phyloP scores from a whole-genome alignment of 2,113 vertebrate species.

The Hemichromis elongatus region DNA sequence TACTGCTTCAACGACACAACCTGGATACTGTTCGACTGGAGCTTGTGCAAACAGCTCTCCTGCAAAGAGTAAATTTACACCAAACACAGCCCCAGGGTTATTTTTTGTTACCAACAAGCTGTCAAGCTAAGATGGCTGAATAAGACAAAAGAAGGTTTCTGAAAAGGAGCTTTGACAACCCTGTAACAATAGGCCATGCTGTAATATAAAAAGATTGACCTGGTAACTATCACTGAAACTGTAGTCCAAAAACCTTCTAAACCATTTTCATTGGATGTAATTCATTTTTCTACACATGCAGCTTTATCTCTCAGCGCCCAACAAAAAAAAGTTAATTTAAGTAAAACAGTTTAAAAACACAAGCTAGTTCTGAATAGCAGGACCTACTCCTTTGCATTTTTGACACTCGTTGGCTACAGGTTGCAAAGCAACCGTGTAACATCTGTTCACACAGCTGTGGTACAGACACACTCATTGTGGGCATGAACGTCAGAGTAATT shows the following conservation, averaged over 20 bases:
- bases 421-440: neutral
- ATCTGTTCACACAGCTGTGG: neutral
- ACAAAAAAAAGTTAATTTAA: neutral
- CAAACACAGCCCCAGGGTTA: neutral
- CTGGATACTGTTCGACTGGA: constrained; percentile 89
- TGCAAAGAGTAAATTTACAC: constrained; percentile 50
- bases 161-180: neutral
- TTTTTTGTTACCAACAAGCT: neutral
- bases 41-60: constrained; percentile 96
- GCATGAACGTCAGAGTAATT: neutral
- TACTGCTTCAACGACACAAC: constrained; percentile 82
- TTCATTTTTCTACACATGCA: neutral
- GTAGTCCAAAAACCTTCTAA: neutral
- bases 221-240: neutral
- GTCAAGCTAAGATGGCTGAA: neutral
- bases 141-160: neutral
- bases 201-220: neutral
- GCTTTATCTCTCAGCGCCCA: neutral
- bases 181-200: neutral
- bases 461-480: neutral
- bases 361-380: neutral
- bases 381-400: neutral
- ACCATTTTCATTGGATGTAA: neutral
- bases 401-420: neutral
- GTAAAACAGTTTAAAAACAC: neutral